Base-by-base conservation (phyloP, 2,113 vertebrate genomes). In the Ochotona curzoniae region DNA sequence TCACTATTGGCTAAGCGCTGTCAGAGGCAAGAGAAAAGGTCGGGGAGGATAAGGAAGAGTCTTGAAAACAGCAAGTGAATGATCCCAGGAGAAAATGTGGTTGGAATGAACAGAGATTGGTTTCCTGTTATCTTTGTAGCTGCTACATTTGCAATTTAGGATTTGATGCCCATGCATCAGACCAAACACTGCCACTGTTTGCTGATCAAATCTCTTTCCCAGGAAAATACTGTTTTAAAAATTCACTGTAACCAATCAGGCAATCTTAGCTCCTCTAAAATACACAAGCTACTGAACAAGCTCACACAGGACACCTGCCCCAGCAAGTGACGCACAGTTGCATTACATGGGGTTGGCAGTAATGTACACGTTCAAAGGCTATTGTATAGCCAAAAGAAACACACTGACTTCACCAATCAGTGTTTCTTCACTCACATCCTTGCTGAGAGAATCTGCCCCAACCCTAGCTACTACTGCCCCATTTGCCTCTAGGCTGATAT, bases 151-250 rank as follows among this genome's bases (percentile, higher is more conserved):
- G 85, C 71, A 83, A 26, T 87, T 86, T 25, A 79, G 81, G 70
- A 81, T 26, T 71, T 2, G 54, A 75, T n/a, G 8, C 63, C 54
- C 64, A 69, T 47, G 20, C 66, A 74, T 79, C 17, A 32, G 35
- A 47, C 20, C 84, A 60, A 89, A 93, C 38, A 32, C 61, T 87
- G 47, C 61, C 67, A 26, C 88, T 32, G 69, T 71, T 89, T 94
- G 87, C 84, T 92, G 81, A 87, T 91, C 54, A 49, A 90, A 92
- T 93, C 85, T 94, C 88, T 49, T 87, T 93, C 49, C 79, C 83
- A 14, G 69, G 49, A 82, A 76, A 54, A 94, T 13, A 90, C 26
- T 13, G 30, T 64, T 91, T 25, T 57, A 86, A 87, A 93, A 79
- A 28, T 85, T 83, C 47, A 83, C 90, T 60, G 66, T 80, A 69